These are phyloP conservation scores for Thripadectes ignobilis DNA, from an alignment of 2,797 vertebrate species.

Conservation along the genomic window DNA sequence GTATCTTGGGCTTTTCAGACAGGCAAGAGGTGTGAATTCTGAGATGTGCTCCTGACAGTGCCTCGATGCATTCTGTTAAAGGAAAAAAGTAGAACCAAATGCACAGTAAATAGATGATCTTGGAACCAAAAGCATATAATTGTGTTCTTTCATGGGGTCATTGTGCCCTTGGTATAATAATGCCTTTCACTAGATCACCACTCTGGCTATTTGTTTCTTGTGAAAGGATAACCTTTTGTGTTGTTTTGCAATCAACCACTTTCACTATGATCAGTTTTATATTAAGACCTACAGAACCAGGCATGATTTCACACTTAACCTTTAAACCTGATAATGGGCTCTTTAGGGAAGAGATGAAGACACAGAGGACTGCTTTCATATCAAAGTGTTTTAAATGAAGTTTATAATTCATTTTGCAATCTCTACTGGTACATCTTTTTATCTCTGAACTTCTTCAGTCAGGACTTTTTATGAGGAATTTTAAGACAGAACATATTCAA, in stretches of 20 bases:
- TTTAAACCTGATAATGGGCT: not conserved
- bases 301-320: not conserved
- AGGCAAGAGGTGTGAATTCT: constrained; percentile 87
- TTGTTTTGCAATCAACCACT: not conserved
- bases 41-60: constrained; percentile 81
- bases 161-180: not conserved
- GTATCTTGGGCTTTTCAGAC: constrained; percentile 77
- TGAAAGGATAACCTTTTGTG: not conserved
- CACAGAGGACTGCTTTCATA: not conserved
- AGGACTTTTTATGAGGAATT: not conserved
- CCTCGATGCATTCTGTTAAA: constrained; percentile 80
- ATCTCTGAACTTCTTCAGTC: not conserved
- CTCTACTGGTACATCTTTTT: not conserved
- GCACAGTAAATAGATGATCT: not conserved
- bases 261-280: not conserved
- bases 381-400: not conserved
- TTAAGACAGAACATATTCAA: not conserved
- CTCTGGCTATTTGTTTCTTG: not conserved
- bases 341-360: not conserved
- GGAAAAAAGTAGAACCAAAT: not conserved
- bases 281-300: not conserved
- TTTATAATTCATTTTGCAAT: not conserved
- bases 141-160: not conserved
- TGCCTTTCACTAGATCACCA: not conserved
- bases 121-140: not conserved